Conservation (phyloP, 2,113 vertebrate genomes). For the Bombycilla garrulus region DNA sequence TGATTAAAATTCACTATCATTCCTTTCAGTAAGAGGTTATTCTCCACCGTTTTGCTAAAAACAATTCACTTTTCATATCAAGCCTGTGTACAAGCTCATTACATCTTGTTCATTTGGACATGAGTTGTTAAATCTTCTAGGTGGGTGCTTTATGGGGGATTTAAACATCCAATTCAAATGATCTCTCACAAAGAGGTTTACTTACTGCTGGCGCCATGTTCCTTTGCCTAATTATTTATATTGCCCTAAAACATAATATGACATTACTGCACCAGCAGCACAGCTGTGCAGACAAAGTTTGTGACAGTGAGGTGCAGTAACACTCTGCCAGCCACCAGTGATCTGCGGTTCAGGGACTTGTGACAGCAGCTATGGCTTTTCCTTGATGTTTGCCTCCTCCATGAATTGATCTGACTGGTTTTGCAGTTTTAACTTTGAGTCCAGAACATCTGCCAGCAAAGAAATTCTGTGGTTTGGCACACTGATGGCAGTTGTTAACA, state of each 20-base stretch:
- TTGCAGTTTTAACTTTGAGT: not conserved
- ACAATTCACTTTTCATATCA: slow-evolving; percentile 54
- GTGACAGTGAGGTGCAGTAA: not conserved
- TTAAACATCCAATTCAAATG: slow-evolving; percentile 36
- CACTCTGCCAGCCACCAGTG: not conserved
- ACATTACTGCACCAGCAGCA: not conserved
- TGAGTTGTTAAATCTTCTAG: slow-evolving; percentile 40
- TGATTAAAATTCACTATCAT: slow-evolving; percentile 54
- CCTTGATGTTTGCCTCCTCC: not conserved
- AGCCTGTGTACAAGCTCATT: slow-evolving; percentile 41
- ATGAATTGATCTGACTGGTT: not conserved
- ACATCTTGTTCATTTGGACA: slow-evolving; percentile 51
- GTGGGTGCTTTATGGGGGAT: slow-evolving; percentile 42
- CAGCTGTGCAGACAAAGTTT: not conserved
- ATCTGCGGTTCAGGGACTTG: not conserved
- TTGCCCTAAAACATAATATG: not conserved
- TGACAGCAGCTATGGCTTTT: not conserved
- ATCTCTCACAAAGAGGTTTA: slow-evolving; percentile 12
- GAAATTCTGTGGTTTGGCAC: not conserved
- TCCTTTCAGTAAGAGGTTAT: slow-evolving; percentile 35
- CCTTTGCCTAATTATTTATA: slow-evolving; percentile 28
- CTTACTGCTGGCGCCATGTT: not conserved
- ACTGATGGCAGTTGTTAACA: not conserved
- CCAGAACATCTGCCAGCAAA: not conserved
- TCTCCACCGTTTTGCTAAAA: slow-evolving; percentile 39